These are phyloP conservation scores for human DNA, from an alignment of 2,113 vertebrate genomes.

Conservation along the genomic window GRCh38 chr2:52197501-52198000, in stretches of 20 bases:
- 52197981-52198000: too few relatives aligned
- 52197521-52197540: neutral
- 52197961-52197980: too few relatives aligned
- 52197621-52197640: neutral
- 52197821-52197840: neutral
- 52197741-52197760: neutral
- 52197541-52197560: neutral
- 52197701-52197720: neutral
- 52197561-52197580: neutral
- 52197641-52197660: neutral
- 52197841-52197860: neutral
- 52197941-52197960: too few relatives aligned
- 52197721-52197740: neutral
- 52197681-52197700: neutral
- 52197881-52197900: neutral
- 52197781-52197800: neutral
- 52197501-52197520: neutral
- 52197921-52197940: neutral
- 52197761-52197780: neutral
- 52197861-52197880: neutral
- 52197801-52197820: neutral
- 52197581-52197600: neutral
- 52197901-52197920: neutral
- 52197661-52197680: neutral
- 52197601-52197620: neutral